Conservation (phyloP, 2,888 invertebrate species). For the Sphaeridia pumilis region DNA sequence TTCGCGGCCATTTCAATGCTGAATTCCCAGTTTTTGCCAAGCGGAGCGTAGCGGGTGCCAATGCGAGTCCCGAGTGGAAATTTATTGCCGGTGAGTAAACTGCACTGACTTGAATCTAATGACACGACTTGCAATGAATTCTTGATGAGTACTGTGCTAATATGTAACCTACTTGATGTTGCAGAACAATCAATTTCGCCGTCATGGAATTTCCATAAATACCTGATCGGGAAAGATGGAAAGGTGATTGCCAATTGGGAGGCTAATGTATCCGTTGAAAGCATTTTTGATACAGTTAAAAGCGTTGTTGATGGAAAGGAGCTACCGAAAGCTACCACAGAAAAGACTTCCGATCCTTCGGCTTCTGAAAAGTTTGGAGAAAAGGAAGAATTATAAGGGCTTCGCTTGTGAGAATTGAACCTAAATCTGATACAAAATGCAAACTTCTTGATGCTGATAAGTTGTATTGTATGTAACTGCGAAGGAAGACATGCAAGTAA, state of each 20-base stretch:
- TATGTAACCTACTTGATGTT: no score
- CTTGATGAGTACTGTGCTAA: no score
- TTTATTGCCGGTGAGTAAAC: slow-evolving; percentile 37
- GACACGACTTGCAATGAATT: no score
- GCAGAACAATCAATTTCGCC: slow-evolving; percentile 38
- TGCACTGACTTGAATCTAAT: no score
- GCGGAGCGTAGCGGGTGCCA: slow-evolving; percentile 40
- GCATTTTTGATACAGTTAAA: slow-evolving; percentile 37
- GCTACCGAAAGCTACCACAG: no score
- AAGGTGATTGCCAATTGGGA: slow-evolving; percentile 42
- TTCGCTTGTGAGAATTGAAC: no score
- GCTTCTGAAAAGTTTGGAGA: not conserved
- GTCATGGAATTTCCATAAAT: slow-evolving; percentile 47
- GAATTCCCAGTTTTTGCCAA: slow-evolving; percentile 45
- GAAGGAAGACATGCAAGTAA: no score
- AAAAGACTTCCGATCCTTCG: not conserved
- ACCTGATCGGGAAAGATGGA: slow-evolving; percentile 42
- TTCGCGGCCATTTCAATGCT: slow-evolving; percentile 37
- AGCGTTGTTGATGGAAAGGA: slow-evolving; percentile 21
- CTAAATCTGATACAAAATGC: no score
- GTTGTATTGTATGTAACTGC: no score
- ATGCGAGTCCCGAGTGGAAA: slow-evolving; percentile 40
- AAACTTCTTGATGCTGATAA: no score
- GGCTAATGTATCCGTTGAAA: slow-evolving; percentile 39
- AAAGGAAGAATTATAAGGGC: slow-evolving; percentile 1